Base-by-base conservation (phyloP, 2,797 vertebrate genomes). In the Gymnoscopelus braueri region DNA sequence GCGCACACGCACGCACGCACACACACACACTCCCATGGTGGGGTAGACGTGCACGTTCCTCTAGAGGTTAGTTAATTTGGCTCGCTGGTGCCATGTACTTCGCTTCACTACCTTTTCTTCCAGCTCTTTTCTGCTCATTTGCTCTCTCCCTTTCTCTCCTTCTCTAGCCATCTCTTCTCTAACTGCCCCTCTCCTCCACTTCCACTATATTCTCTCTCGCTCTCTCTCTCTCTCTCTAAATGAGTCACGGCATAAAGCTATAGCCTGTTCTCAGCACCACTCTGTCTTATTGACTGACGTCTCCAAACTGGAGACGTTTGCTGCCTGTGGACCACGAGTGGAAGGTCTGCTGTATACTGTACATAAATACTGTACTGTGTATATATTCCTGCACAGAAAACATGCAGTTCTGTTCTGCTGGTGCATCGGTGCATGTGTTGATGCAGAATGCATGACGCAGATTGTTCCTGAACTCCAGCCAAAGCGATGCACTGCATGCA, bases 11-110 rank as follows among this genome's bases (percentile, higher is more conserved):
- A 72, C 65, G 69, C 73, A 63, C 76, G 70, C 71, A 57, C 59
- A 71, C 54, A 68, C 60, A 54, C 10, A 58, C 66, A 9, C 66
- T 84, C 68, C 72, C 74, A 48, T 9, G 35, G 56, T 9, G 35
- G 35, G 57, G n/a, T 32, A 63, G 51, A 63, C 63, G 77, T 3
- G 1, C 15, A n/a, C 47, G 71, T 12, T 79, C 15, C 88, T 86
- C 81, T 56, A 1, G 83, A 75, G 88, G 80, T 83, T 81, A 73
- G 73, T 84, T 91, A 88, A 90, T 90, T 87, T 89, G 87, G 81
- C 77, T 86, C 84, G 80, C 82, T 83, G 87, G 88, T 87, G 87
- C 82, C 75, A 78, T 87, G 81, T 81, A 63, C 65, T 65, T 65
- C 12, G 69, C 80, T 82, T 79, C 72, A 76, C 49, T 75, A 74